Percentiles rank a stretch among this genome's conserved stretches.
phyloP scores from a whole-genome alignment of 2,113 vertebrate species.

The Alethe diademata region DNA sequence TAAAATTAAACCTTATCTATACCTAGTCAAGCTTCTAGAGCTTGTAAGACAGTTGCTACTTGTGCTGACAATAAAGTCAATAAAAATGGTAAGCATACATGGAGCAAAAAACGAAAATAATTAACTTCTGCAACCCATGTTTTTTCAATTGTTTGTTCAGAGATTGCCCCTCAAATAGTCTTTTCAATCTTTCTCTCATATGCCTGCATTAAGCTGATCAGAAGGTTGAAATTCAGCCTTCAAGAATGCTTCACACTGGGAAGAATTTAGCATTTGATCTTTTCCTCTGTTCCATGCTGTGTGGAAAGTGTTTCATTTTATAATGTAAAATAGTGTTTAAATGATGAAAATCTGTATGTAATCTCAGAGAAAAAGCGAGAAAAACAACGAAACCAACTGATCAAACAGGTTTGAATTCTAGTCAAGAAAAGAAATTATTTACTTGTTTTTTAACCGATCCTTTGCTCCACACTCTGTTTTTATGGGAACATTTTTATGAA shows the following conservation, averaged over 20 bases:
- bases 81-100: background rate
- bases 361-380: background rate
- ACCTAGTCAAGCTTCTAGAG: background rate
- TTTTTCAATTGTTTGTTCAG: background rate
- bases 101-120: background rate
- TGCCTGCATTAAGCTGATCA: background rate
- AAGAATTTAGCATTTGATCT: constrained; percentile 34
- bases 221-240: constrained; percentile 12
- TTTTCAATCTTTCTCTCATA: background rate
- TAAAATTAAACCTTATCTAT: background rate
- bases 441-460: rapidly evolving
- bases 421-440: background rate
- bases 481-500: background rate
- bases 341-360: background rate
- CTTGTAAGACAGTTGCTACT: background rate
- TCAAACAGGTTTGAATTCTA: background rate
- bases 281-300: background rate
- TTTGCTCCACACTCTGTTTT: background rate
- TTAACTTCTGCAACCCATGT: background rate
- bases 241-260: background rate
- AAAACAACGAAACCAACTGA: background rate
- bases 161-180: background rate
- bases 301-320: background rate
- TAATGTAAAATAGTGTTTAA: background rate
- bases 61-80: background rate